Evolutionary conservation across 1,140 invertebrate species (phyloP).

Genomic region (Macrosteles quadrilineatus): DNA sequence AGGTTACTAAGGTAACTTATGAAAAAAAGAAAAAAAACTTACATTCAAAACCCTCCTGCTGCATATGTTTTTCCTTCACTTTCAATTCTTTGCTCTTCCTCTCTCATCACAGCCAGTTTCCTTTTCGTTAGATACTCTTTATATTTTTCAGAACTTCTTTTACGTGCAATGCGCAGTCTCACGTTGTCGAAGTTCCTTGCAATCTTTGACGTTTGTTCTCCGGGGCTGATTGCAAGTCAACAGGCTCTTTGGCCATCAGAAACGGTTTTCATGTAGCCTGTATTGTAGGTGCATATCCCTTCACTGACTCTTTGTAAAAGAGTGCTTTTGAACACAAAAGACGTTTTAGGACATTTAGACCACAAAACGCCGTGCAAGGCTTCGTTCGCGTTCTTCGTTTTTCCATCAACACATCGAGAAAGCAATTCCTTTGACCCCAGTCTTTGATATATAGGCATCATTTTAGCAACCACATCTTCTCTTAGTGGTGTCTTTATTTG

Average conservation of each 20-base stretch:
- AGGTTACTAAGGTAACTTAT: no score
- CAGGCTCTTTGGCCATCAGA: not conserved
- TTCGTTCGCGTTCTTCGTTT: not conserved
- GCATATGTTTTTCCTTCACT: no score
- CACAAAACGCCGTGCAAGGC: not conserved
- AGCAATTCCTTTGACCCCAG: not conserved
- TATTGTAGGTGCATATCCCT: not conserved
- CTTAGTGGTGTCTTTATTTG: not conserved
- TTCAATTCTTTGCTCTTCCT: no score
- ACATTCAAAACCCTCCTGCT: no score
- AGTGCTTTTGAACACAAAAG: not conserved
- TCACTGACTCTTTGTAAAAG: not conserved
- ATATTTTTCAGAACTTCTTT: no score
- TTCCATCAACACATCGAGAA: not conserved
- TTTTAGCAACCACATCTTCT: not conserved
- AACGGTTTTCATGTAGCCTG: not conserved
- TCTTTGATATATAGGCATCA: not conserved
- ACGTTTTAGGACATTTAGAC: not conserved
- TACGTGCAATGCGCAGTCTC: no score
- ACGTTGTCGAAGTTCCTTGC: no score
- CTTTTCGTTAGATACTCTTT: no score
- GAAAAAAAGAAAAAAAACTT: no score
- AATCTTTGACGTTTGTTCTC: not conserved
- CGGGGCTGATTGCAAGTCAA: not conserved
- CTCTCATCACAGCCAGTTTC: no score